phyloP scores from a whole-genome alignment of 2,888 invertebrate genomes.

The Camptogramma bilineatum region DNA sequence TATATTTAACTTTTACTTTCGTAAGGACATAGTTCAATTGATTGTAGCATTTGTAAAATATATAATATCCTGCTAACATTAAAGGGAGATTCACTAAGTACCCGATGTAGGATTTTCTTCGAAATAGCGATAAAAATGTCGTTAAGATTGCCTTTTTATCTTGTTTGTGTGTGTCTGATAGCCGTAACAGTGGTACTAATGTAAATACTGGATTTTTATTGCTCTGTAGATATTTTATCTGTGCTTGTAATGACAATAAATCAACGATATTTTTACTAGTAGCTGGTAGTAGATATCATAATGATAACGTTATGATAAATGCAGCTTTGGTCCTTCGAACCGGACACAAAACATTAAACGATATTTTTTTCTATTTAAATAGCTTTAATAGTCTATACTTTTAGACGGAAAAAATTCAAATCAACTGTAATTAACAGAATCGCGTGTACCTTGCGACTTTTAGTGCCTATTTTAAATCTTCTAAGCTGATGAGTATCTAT shows the following conservation, averaged over 20 bases:
- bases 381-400: background rate
- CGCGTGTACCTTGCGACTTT: background rate
- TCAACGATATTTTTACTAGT: conserved; percentile 49
- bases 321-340: conserved; percentile 11
- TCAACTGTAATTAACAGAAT: background rate
- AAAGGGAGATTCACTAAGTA: conserved; percentile 38
- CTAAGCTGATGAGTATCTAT: background rate
- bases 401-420: background rate
- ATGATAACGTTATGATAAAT: background rate
- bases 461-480: background rate
- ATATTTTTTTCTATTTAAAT: background rate
- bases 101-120: conserved; percentile 54
- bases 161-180: conserved; percentile 68
- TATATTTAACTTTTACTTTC: conserved; percentile 37
- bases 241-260: conserved; percentile 53
- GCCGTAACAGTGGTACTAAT: conserved; percentile 63
- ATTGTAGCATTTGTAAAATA: conserved; percentile 8
- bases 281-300: conserved; percentile 7
- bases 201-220: conserved; percentile 74
- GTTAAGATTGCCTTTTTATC: conserved; percentile 79
- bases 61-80: conserved; percentile 34
- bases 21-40: conserved; percentile 26
- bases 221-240: conserved; percentile 61
- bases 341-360: background rate
- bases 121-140: conserved; percentile 72